A percentile compares a stretch with the other conserved stretches of the same genome.
phyloP scores from a whole-genome alignment of 1,140 invertebrate species.

The Drosophila cardini region DNA sequence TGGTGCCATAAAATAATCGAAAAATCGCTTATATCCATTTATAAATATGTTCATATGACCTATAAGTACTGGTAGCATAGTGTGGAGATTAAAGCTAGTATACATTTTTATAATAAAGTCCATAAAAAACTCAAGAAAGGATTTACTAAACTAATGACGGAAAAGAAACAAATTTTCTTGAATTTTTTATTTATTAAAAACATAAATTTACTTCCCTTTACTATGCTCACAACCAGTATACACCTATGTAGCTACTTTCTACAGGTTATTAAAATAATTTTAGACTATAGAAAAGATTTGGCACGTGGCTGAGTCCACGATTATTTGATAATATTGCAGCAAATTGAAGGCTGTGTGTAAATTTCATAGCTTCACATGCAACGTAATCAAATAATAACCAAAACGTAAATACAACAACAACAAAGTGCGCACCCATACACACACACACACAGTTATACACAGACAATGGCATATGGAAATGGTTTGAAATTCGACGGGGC shows the following conservation, averaged over 20 bases:
- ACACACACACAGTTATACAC: constrained; percentile 3
- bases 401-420: constrained; percentile 32
- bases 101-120: no score
- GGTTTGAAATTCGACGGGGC: constrained; percentile 30
- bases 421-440: constrained; percentile 19
- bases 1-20: constrained; percentile 3
- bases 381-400: constrained; percentile 63
- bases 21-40: constrained; percentile 4
- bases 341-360: constrained; percentile 15
- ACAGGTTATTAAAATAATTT: constrained; percentile 14
- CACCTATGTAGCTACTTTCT: background rate
- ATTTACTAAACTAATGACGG: no score
- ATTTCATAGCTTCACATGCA: constrained; percentile 22
- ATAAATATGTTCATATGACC: constrained; percentile 8
- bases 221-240: background rate
- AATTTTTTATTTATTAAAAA: background rate
- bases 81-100: no score
- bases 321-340: constrained; percentile 12
- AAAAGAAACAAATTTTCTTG: no score
- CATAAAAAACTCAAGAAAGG: no score
- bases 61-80: background rate
- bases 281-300: constrained; percentile 31
- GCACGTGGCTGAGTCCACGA: constrained; percentile 22
- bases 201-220: no score
- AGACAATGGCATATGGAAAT: constrained; percentile 20